phyloP scores from a whole-genome alignment of 2,797 vertebrate species.

The Paratrypauchen microcephalus region DNA sequence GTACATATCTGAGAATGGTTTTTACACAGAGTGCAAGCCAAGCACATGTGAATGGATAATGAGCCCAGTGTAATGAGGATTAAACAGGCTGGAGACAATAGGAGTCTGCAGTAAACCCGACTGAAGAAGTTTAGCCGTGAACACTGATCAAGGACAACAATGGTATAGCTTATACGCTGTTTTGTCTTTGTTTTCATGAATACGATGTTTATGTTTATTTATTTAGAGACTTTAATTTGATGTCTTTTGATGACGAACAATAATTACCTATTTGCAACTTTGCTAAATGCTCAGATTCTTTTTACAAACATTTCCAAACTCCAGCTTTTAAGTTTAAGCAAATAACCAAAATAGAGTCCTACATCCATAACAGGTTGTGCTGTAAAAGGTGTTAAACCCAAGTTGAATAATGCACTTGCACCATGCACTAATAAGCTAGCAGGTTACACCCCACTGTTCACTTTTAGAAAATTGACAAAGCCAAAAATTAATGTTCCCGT shows the following conservation, averaged over 20 bases:
- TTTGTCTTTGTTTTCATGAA: not conserved
- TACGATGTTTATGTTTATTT: not conserved
- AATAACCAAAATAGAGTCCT: not conserved
- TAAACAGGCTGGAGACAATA: not conserved
- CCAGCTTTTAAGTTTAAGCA: not conserved
- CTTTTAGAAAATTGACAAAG: too few species aligned
- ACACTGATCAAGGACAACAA: not conserved
- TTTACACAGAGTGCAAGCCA: slow-evolving; percentile 3
- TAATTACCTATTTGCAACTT: not conserved
- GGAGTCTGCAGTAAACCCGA: not conserved
- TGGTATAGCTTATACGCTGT: not conserved
- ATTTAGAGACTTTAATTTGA: not conserved
- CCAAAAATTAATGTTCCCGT: too few species aligned
- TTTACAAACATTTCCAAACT: not conserved
- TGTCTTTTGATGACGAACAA: not conserved
- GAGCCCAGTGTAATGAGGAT: slow-evolving; percentile 11
- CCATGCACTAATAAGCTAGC: too few species aligned
- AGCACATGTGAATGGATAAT: slow-evolving; percentile 12
- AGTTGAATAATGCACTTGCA: too few species aligned
- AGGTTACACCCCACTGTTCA: too few species aligned
- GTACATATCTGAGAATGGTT: slow-evolving; percentile 5
- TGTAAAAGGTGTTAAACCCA: not conserved
- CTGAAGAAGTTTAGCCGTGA: not conserved
- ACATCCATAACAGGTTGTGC: not conserved
- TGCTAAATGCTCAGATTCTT: not conserved